A percentile compares a stretch with the other conserved stretches of the same genome.
Evolutionary conservation across 2,888 invertebrate species (phyloP).

Genomic region (Chironomus tentans): DNA sequence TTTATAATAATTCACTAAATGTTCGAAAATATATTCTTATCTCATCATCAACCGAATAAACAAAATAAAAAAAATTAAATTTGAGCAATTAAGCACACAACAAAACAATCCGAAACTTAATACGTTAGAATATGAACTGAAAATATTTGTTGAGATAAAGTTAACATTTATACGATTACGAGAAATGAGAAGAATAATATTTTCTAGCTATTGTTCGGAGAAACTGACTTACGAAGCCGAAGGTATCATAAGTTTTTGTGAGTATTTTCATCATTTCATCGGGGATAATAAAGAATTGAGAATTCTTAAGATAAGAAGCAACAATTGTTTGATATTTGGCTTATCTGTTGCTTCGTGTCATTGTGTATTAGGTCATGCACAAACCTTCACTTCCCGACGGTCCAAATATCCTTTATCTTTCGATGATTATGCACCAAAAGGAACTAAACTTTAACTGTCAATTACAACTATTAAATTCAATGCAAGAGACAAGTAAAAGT

Average conservation of each 20-base stretch:
- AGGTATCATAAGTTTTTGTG: not conserved
- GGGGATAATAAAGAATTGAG: not conserved
- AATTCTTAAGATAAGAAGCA: not conserved
- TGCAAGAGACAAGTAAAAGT: slow-evolving; percentile 24
- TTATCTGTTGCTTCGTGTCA: not conserved
- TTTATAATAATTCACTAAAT: too few relatives aligned
- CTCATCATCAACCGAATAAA: too few relatives aligned
- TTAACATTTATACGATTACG: slow-evolving; percentile 14
- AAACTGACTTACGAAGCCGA: not conserved
- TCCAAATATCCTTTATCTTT: not conserved
- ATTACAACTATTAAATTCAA: slow-evolving; percentile 7
- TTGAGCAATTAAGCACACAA: not conserved
- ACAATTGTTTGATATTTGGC: not conserved
- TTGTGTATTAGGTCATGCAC: not conserved
- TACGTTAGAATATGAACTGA: slow-evolving; percentile 7
- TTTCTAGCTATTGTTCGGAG: not conserved
- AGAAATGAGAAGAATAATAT: not conserved
- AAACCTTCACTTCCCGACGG: not conserved
- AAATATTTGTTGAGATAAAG: not conserved
- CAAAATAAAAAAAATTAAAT: not conserved
- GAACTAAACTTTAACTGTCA: slow-evolving; percentile 27
- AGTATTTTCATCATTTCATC: not conserved
- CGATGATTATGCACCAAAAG: not conserved
- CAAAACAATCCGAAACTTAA: not conserved
- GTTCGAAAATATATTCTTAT: too few relatives aligned